Evolutionary conservation across 1,140 invertebrate genomes (phyloP).

Genomic region (Drosophila orena): DNA sequence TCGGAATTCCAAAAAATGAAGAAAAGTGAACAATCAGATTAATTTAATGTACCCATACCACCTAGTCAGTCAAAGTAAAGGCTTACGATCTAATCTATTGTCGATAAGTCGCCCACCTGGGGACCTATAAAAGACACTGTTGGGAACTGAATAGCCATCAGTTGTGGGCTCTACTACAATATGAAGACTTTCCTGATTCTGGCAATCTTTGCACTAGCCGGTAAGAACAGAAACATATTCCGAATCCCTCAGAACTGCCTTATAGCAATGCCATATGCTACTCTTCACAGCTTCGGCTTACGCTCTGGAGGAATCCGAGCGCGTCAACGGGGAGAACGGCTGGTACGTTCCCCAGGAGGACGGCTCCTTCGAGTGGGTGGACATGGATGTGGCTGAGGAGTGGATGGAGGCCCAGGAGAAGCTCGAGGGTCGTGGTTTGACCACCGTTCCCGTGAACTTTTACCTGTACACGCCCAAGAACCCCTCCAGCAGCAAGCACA

Average conservation of each 20-base stretch:
- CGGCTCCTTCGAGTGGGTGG: constrained; percentile 68
- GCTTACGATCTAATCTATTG: constrained; percentile 12
- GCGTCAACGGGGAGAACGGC: constrained; percentile 75
- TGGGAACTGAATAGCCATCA: neutral
- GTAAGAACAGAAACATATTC: neutral
- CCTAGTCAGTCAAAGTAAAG: constrained; percentile 8
- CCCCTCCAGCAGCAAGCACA: constrained; percentile 59
- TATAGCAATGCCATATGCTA: neutral
- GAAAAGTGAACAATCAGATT: constrained; percentile 14
- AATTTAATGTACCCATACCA: constrained; percentile 17
- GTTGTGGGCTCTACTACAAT: constrained; percentile 24
- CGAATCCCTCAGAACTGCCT: neutral
- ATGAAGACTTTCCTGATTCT: constrained; percentile 36
- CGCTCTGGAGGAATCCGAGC: constrained; percentile 62
- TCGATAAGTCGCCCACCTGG: constrained; percentile 32
- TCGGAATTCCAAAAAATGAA: constrained; percentile 18
- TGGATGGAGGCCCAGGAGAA: constrained; percentile 43
- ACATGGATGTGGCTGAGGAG: constrained; percentile 66
- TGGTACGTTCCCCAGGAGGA: constrained; percentile 77
- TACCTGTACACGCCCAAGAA: constrained; percentile 69
- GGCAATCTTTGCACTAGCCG: constrained; percentile 25
- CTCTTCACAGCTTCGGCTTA: constrained; percentile 42
- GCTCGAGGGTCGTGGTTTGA: constrained; percentile 49
- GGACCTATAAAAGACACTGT: constrained; percentile 24
- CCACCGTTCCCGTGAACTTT: constrained; percentile 61